Evolutionary conservation across 2,113 vertebrate genomes (phyloP), one percentile per base, ranked within the genome.

Genomic region (Ibidorhyncha struthersii): DNA sequence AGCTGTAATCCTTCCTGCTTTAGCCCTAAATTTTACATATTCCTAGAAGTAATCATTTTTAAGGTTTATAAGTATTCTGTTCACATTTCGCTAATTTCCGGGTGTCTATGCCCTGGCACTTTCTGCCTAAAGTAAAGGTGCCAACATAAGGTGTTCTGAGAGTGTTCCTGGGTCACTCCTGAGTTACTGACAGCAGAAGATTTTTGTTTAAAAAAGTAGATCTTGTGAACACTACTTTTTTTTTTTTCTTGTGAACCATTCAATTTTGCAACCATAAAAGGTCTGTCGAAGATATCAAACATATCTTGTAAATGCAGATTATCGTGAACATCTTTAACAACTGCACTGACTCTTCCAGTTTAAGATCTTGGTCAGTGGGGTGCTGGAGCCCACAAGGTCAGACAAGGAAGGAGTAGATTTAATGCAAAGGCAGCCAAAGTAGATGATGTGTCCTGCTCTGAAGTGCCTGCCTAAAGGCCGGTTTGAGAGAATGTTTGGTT

Each of bases 1-100:
- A 93, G 30, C 78, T 89, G 74, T 82, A 87, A 79, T 82, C 47
- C 55, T 87, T 90, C 65, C 67, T 69, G n/a, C 47, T 92, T 55
- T 88, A 93, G 78, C 47, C 77, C 58, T 82, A 95, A 89, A 94
- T 91, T 94, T 94, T 93, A 52, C 53, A 69, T 84, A 17, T 93
- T 96, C 49, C 69, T 90, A 94, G 45, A 95, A 83, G 38, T 89
- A 36, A 94, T 82, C 10, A 69, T 78, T 96, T 94, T 96, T 93
- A 84, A 85, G 53, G 34, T 84, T 91, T 93, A 61, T 58, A 94
- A 93, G 76, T 61, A 61, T 78, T 93, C 38, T 82, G 18, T 77
- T 91, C 50, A 63, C 50, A 82, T 81, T 77, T 85, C 84, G 91
- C 29, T 72, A 73, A 73, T 92, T 84, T 90, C 85, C 82, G 83